Percentiles rank a stretch among this genome's conserved stretches.
phyloP scores from a whole-genome alignment of 2,888 invertebrate species.

The Lamproptera curius region DNA sequence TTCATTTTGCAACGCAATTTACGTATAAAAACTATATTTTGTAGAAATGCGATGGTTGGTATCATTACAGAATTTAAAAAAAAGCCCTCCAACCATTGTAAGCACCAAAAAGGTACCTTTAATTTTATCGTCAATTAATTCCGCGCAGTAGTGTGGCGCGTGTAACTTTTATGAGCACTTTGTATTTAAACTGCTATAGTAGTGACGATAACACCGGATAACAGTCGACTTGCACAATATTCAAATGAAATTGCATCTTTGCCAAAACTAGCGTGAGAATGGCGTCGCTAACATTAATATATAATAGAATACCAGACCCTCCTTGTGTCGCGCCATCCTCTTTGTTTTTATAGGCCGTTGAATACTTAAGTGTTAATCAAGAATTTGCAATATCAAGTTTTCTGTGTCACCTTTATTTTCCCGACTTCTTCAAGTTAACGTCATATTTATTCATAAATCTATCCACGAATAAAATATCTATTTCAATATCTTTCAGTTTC shows the following conservation, averaged over 20 bases:
- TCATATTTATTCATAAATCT: neutral
- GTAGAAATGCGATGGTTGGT: too few relatives aligned
- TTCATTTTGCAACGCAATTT: too few relatives aligned
- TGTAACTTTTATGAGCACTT: slow-evolving; percentile 64
- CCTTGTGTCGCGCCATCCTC: slow-evolving; percentile 53
- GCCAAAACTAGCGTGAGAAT: slow-evolving; percentile 74
- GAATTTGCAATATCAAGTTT: slow-evolving; percentile 42
- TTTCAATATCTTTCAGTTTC: too few relatives aligned
- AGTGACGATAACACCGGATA: slow-evolving; percentile 57
- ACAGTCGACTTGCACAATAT: slow-evolving; percentile 73
- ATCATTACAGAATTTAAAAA: too few relatives aligned
- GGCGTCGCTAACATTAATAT: slow-evolving; percentile 73
- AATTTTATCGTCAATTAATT: slow-evolving; percentile 47
- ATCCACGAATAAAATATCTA: too few relatives aligned
- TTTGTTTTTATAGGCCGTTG: slow-evolving; percentile 74
- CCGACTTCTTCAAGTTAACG: too few relatives aligned
- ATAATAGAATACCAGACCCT: slow-evolving; percentile 71
- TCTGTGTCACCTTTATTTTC: slow-evolving; percentile 1
- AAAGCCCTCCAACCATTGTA: too few relatives aligned
- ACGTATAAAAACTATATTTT: too few relatives aligned
- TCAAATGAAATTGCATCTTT: slow-evolving; percentile 79
- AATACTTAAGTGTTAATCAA: slow-evolving; percentile 60
- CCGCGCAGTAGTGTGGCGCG: slow-evolving; percentile 40
- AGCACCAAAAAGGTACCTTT: neutral
- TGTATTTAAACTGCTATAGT: slow-evolving; percentile 68